A percentile compares a stretch with the other conserved stretches of the same genome.
Conservation (phyloP, 2,888 invertebrate genomes). For the Agriotes lineatus region DNA sequence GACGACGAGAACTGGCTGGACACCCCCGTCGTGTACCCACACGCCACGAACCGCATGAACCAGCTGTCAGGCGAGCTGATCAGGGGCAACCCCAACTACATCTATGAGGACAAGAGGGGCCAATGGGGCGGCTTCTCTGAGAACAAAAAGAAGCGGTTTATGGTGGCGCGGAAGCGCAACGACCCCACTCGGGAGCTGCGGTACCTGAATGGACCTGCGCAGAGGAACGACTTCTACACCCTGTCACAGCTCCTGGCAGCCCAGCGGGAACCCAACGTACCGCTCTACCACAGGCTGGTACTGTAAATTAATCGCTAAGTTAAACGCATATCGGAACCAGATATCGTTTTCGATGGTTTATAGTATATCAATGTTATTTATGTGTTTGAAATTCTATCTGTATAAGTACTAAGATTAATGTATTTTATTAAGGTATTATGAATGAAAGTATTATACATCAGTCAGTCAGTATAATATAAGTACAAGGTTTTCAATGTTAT, state of each 20-base stretch:
- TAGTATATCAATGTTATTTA: slow-evolving; percentile 40
- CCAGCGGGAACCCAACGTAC: slow-evolving; percentile 69
- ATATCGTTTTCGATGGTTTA: slow-evolving; percentile 33
- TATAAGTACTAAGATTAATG: slow-evolving; percentile 38
- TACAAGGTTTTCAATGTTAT: slow-evolving; percentile 40
- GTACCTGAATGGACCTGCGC: slow-evolving; percentile 58
- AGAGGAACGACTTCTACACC: slow-evolving; percentile 71
- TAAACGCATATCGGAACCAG: slow-evolving; percentile 36
- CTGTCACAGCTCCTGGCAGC: slow-evolving; percentile 71
- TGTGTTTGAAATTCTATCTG: slow-evolving; percentile 36
- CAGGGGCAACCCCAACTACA: slow-evolving; percentile 52
- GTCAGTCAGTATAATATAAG: slow-evolving; percentile 62
- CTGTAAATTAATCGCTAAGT: slow-evolving; percentile 65
- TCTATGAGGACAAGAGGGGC: slow-evolving; percentile 55
- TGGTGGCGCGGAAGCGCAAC: slow-evolving; percentile 71
- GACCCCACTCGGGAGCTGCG: slow-evolving; percentile 64
- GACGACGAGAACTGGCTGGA: slow-evolving; percentile 72
- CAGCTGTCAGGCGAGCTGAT: slow-evolving; percentile 66
- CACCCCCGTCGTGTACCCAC: slow-evolving; percentile 71
- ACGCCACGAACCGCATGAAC: slow-evolving; percentile 64
- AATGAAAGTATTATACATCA: slow-evolving; percentile 31
- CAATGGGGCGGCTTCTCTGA: slow-evolving; percentile 55
- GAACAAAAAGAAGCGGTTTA: slow-evolving; percentile 69
- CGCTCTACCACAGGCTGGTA: slow-evolving; percentile 73
- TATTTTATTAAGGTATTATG: slow-evolving; percentile 52